Conservation (phyloP, 2,888 invertebrate genomes). For the Erannis defoliaria region DNA sequence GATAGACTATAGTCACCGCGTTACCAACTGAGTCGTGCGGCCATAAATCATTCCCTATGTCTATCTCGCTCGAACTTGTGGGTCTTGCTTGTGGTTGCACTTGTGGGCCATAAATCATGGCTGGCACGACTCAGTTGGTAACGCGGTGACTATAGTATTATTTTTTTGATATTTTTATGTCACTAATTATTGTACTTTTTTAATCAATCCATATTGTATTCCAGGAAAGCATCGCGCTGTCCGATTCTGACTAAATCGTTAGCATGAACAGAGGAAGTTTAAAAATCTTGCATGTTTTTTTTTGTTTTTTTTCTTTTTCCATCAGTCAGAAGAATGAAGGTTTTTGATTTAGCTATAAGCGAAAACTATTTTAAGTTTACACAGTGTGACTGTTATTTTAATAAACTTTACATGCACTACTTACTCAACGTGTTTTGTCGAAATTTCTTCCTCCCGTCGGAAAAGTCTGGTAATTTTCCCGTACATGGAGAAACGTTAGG, state of each 20-base stretch:
- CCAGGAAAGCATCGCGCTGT: slow-evolving; percentile 73
- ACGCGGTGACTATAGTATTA: too few relatives aligned
- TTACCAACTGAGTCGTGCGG: too few relatives aligned
- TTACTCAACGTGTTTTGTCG: neutral
- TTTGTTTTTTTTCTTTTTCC: slow-evolving; percentile 45
- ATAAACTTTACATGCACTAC: slow-evolving; percentile 46
- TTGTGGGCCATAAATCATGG: too few relatives aligned
- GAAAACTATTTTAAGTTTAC: slow-evolving; percentile 64
- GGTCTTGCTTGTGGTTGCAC: too few relatives aligned
- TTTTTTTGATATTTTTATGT: too few relatives aligned
- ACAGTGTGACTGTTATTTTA: slow-evolving; percentile 44
- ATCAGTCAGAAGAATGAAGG: slow-evolving; percentile 58
- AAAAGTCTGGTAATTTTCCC: too few relatives aligned
- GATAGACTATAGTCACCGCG: too few relatives aligned
- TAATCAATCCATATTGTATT: slow-evolving; percentile 45
- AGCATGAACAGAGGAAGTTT: neutral
- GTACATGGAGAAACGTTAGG: too few relatives aligned
- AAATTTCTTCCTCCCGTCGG: too few relatives aligned
- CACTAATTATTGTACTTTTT: neutral
- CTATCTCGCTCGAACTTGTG: too few relatives aligned
- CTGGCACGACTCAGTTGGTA: too few relatives aligned
- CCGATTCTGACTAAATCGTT: slow-evolving; percentile 67
- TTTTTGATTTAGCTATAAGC: slow-evolving; percentile 70
- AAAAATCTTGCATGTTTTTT: neutral
- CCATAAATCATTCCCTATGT: too few relatives aligned